phyloP scores from a whole-genome alignment of 2,797 vertebrate species.

The Zenarchopterus dispar region DNA sequence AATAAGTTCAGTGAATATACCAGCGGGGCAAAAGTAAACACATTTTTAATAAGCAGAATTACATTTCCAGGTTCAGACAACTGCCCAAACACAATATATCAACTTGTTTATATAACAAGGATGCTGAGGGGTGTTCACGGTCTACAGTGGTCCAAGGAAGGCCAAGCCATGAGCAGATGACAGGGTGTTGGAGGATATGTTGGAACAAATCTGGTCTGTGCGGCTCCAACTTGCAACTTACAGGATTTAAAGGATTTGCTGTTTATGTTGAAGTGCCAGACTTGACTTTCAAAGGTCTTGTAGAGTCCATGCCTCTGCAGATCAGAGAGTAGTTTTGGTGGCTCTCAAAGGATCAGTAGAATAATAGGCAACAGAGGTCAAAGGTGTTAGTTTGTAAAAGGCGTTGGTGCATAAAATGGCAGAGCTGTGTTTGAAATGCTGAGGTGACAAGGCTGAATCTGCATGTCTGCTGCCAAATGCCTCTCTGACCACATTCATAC shows the following conservation, averaged over 20 bases:
- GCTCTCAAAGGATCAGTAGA: background rate
- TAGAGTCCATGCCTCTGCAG: background rate
- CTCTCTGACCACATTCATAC: background rate
- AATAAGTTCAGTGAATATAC: too few relatives aligned
- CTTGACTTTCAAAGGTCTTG: background rate
- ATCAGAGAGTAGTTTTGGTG: background rate
- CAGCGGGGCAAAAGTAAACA: too few relatives aligned
- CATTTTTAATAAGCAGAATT: too few relatives aligned
- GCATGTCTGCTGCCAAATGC: too few relatives aligned
- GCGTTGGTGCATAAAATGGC: background rate
- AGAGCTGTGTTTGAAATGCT: too few relatives aligned
- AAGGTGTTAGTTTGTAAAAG: constrained; percentile 3
- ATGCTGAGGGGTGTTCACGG: background rate
- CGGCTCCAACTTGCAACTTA: background rate
- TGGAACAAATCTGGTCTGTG: background rate
- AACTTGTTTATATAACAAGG: too few relatives aligned
- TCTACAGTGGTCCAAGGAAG: background rate
- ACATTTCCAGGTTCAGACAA: too few relatives aligned
- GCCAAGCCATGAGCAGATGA: background rate
- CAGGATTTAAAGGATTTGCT: background rate
- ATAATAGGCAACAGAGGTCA: background rate
- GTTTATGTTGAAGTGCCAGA: background rate
- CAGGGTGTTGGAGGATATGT: too few relatives aligned
- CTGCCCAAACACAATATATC: too few relatives aligned
- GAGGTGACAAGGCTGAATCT: too few relatives aligned